Evolutionary conservation across 2,797 vertebrate genomes (phyloP), one percentile per base, ranked within the genome.

Genomic region (Characodon lateralis): DNA sequence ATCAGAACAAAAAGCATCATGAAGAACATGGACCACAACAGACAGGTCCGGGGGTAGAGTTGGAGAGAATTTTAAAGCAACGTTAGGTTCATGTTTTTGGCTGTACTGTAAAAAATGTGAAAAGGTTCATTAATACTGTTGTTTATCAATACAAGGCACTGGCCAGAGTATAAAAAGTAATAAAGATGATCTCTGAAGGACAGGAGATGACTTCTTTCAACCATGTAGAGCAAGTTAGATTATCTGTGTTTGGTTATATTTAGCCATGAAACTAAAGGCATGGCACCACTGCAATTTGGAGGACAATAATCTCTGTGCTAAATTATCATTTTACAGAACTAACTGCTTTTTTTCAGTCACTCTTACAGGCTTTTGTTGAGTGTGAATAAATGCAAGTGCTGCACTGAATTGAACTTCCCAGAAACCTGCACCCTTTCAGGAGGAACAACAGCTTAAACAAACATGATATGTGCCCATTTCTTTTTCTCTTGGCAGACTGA

Each of bases 361-460:
- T 22, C 35, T 66, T 43, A 5, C 10, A 66, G 63, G 35, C 39
- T 41, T 66, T 43, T 20, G 71, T 26, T 70, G 41, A 71, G 51
- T 58, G n/a, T 74, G 14, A 77, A 78, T 74, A 48, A 20, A 71
- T 59, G 61, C 71, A 74, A 83, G 77, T 48, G 41, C 20, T 13
- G 28, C 16, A 43, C 63, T 53, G 10, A 31, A 39, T 77, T 55
- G 77, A 88, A 71, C 72, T 89, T 88, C 84, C 83, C 80, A 72
- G 81, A 63, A 79, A 74, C 24, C 77, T 73, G 74, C 72, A 78
- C 74, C 78, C 81, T 85, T 41, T 24, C 79, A 78, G 73, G 76
- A 83, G 76, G 75, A 89, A 91, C 88, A 87, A 89, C 87, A 87
- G 74, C 71, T 43, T 90, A 78, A 84, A 85, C 85, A 92, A 93